Conservation (phyloP, 2,888 invertebrate species). For the Cephus sareptanus region DNA sequence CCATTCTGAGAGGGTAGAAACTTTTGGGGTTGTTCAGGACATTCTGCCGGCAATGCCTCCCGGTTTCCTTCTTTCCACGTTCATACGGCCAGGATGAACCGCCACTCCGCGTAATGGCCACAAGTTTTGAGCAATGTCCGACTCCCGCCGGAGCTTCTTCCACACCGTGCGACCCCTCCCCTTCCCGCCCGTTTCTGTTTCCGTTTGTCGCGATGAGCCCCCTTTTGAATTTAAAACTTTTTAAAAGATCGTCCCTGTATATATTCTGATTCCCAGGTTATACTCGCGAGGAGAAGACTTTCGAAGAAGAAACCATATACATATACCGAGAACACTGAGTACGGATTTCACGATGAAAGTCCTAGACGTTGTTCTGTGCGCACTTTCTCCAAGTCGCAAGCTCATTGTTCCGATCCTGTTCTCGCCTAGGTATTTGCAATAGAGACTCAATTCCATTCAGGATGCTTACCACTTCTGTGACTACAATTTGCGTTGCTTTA, state of each 20-base stretch:
- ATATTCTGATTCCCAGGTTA: slow-evolving; percentile 28
- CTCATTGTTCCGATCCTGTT: too few species aligned
- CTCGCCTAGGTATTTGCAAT: too few species aligned
- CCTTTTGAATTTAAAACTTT: slow-evolving; percentile 37
- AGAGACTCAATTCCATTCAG: too few species aligned
- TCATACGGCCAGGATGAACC: slow-evolving; percentile 18
- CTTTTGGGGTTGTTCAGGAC: slow-evolving; percentile 28
- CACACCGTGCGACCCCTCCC: background rate
- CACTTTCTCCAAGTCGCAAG: too few species aligned
- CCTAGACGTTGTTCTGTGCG: too few species aligned
- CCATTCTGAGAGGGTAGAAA: slow-evolving; percentile 26
- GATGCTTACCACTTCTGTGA: too few species aligned
- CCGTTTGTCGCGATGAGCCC: slow-evolving; percentile 6
- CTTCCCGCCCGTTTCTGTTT: background rate
- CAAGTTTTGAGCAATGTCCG: slow-evolving; percentile 53
- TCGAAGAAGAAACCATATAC: too few species aligned
- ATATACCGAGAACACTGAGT: too few species aligned
- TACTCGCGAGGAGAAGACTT: background rate
- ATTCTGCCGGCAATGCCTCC: slow-evolving; percentile 7
- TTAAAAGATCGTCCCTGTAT: slow-evolving; percentile 45
- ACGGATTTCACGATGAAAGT: too few species aligned
- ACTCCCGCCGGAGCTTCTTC: slow-evolving; percentile 19
- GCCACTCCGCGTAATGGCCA: slow-evolving; percentile 44
- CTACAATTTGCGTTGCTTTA: too few species aligned
- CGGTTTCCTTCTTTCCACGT: background rate